phyloP scores from a whole-genome alignment of 1,140 invertebrate species.

The Ephestia elutella region DNA sequence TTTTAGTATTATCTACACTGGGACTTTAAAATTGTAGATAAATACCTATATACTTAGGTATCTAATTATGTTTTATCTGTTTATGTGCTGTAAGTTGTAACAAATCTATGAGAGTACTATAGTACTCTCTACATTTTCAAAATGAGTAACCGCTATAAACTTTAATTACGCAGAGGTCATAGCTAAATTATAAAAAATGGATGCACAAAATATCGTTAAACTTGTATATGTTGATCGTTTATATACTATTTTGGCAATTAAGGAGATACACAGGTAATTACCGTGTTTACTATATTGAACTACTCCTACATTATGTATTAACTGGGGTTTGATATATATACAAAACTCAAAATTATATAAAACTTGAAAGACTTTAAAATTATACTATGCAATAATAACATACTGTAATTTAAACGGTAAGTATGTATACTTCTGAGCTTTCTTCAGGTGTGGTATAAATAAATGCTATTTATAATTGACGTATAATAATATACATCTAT shows the following conservation, averaged over 20 bases:
- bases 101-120: too few species aligned
- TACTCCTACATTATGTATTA: slow-evolving; percentile 14
- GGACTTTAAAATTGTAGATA: too few species aligned
- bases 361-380: slow-evolving; percentile 20
- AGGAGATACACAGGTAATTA: slow-evolving; percentile 66
- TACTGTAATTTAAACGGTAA: slow-evolving; percentile 28
- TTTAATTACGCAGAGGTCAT: too few species aligned
- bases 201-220: not conserved
- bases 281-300: not conserved
- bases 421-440: slow-evolving; percentile 60
- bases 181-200: too few species aligned
- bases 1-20: too few species aligned
- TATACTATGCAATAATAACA: slow-evolving; percentile 13
- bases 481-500: slow-evolving; percentile 31
- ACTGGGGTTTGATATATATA: not conserved
- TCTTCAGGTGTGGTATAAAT: slow-evolving; percentile 69
- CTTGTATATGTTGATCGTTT: slow-evolving; percentile 22
- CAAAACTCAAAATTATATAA: slow-evolving; percentile 13
- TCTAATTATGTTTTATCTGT: too few species aligned
- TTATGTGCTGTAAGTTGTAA: too few species aligned
- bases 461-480: slow-evolving; percentile 59
- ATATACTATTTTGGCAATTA: slow-evolving; percentile 70
- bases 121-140: too few species aligned
- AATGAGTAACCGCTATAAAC: too few species aligned
- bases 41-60: too few species aligned